These are phyloP conservation scores for Piscicola geometra DNA, from an alignment of 2,888 invertebrate genomes.

Conservation along the genomic window DNA sequence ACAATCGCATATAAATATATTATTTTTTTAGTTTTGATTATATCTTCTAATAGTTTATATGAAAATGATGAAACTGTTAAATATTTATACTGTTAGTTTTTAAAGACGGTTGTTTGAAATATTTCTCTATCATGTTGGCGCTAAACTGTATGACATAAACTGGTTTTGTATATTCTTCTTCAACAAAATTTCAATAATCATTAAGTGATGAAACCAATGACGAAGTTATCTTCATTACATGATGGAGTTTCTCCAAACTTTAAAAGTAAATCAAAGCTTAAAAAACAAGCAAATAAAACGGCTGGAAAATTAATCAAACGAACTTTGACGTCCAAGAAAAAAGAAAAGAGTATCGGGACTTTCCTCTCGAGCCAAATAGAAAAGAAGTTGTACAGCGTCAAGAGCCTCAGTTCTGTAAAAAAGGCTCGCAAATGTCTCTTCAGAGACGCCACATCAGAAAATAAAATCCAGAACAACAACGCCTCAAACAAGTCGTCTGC, in stretches of 20 bases:
- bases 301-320: constrained; percentile 7
- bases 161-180: neutral
- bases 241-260: neutral
- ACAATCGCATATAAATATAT: neutral
- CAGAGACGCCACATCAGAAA: neutral
- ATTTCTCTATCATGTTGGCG: constrained; percentile 8
- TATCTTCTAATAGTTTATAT: neutral
- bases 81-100: neutral
- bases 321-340: constrained; percentile 8
- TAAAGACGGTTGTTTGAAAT: neutral
- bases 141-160: neutral
- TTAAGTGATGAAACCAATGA: neutral
- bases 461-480: neutral
- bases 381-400: constrained; percentile 15
- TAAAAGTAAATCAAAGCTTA: neutral
- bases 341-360: constrained; percentile 16
- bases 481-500: neutral
- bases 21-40: neutral
- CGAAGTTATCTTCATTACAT: neutral
- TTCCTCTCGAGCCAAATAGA: constrained; percentile 19
- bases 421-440: constrained; percentile 29
- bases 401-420: neutral
- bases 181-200: neutral
- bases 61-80: neutral
- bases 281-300: constrained; percentile 11